phyloP scores from a whole-genome alignment of 1,140 invertebrate genomes.

The Copidosoma floridanum region DNA sequence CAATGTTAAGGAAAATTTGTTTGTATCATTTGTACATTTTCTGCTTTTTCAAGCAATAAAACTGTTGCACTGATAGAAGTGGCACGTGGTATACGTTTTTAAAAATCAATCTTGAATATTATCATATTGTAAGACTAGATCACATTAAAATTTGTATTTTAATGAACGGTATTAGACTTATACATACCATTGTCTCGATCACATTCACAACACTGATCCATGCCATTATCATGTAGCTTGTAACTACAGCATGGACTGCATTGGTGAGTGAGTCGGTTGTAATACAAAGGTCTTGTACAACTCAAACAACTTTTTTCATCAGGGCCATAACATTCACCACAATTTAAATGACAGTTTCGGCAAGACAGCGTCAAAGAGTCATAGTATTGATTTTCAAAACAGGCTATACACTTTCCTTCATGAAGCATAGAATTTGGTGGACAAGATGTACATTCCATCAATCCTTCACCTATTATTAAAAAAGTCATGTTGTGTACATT shows the following conservation, averaged over 20 bases:
- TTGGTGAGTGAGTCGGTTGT: conserved; percentile 70
- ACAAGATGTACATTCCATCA: conserved; percentile 70
- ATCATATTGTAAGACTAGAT: no score
- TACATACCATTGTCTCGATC: conserved; percentile 66
- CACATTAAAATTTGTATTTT: no score
- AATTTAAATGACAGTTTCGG: conserved; percentile 66
- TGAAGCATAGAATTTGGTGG: conserved; percentile 70
- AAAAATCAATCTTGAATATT: no score
- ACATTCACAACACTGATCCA: conserved; percentile 64
- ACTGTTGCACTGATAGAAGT: no score
- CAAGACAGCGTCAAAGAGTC: conserved; percentile 68
- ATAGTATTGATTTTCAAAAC: conserved; percentile 70
- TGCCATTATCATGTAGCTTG: conserved; percentile 51
- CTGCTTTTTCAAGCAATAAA: no score
- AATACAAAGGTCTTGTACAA: conserved; percentile 63
- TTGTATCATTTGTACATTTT: no score
- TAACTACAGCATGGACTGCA: conserved; percentile 67
- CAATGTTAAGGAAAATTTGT: no score
- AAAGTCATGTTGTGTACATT: no score
- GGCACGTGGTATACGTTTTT: no score
- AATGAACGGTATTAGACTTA: conserved; percentile 7
- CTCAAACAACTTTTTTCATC: conserved; percentile 68
- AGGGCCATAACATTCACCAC: conserved; percentile 67
- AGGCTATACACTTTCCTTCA: conserved; percentile 71
- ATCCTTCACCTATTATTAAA: conserved; percentile 65